Base-by-base conservation (phyloP, 2,888 invertebrate species). In the Orthonychiurus folsomi region DNA sequence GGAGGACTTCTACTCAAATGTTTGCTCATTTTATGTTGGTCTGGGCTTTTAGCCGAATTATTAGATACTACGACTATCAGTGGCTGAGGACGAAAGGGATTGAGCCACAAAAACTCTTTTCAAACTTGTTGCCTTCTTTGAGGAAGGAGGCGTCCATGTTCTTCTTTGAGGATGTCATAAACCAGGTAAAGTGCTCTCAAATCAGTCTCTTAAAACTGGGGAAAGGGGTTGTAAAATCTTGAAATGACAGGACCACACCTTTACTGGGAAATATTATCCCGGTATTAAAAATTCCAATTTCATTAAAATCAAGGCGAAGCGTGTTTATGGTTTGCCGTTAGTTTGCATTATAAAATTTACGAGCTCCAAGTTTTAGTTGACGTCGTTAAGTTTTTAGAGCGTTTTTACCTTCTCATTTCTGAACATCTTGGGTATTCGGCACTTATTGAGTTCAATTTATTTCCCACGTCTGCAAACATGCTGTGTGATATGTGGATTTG, bases 1-100 rank as follows among this genome's bases (percentile, higher is more conserved):
- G n/a, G n/a, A n/a, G n/a, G n/a, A n/a, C n/a, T n/a, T n/a, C n/a
- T n/a, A n/a, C n/a, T n/a, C n/a, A n/a, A n/a, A n/a, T n/a, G 48
- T 48, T 12, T 48, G 48, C 48, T 15, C 15, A 15, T 48, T 48
- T 48, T 12, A 15, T n/a, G 12, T 15, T 15, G 12, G 48, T 48
- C 48, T 12, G 12, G n/a, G 48, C n/a, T 61, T 58, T 50, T 52
- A 66, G 66, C 25, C 61, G 62, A 37, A 66, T 66, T 9, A 60
- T 64, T 20, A 21, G 63, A 21, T 56, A 66, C 50, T 66, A 66
- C 23, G 63, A 64, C 53, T 66, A 64, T 50, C 62, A 64, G 27
- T 66, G 66, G 66, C 53, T 62, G 26, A 56, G 66, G 12, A 64
- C 64, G 18, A 58, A 61, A 52, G 66, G 66, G 47, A 63, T 66